phyloP scores from a whole-genome alignment of 1,140 invertebrate species.

The Lepidurus arcticus region DNA sequence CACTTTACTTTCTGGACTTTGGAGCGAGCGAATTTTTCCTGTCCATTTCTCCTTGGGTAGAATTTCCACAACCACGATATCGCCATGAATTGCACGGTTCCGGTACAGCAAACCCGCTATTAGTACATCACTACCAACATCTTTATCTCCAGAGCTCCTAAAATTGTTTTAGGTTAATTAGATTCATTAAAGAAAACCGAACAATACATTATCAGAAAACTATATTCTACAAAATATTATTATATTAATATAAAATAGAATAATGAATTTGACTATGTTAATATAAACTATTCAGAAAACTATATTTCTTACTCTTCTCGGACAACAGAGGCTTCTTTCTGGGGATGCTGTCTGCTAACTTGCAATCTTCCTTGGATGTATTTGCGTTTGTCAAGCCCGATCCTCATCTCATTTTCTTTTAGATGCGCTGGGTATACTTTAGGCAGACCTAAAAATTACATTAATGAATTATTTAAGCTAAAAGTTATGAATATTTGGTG shows the following conservation, averaged over 20 bases:
- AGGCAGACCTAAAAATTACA: neutral
- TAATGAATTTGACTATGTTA: too few relatives aligned
- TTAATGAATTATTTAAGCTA: neutral
- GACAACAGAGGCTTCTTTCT: neutral
- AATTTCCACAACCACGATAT: constrained; percentile 65
- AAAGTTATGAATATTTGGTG: neutral
- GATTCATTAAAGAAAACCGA: neutral
- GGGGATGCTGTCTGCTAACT: neutral
- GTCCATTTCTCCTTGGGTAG: neutral
- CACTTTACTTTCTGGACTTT: constrained; percentile 9
- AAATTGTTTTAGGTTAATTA: neutral
- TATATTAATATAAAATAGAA: neutral
- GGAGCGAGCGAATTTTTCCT: neutral
- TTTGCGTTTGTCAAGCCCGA: neutral
- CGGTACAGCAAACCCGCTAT: constrained; percentile 62
- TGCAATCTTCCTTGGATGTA: neutral
- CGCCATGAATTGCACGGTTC: constrained; percentile 77
- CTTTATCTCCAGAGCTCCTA: constrained; percentile 40
- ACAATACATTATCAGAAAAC: neutral
- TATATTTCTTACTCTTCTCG: neutral
- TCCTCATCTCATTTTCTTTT: neutral
- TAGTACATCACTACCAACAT: constrained; percentile 62
- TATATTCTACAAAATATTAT: neutral
- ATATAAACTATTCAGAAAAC: neutral
- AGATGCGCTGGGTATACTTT: neutral